Conservation (phyloP, 2,888 invertebrate genomes). For the Nipponacmea schrenckii region DNA sequence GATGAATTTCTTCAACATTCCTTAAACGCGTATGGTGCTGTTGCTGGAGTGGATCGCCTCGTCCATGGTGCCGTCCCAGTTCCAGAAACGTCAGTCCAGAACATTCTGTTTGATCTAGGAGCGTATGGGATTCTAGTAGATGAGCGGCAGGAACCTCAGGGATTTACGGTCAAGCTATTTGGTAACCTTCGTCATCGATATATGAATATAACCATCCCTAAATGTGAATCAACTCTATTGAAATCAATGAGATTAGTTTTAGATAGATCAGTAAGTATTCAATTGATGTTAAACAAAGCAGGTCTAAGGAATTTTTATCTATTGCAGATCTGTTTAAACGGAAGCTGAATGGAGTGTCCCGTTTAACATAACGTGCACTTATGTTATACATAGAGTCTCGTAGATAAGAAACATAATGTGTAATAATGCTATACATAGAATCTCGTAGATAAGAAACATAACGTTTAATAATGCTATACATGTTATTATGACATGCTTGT, state of each 20-base stretch:
- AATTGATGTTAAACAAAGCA: background rate
- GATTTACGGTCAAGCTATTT: constrained; percentile 62
- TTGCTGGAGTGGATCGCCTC: constrained; percentile 55
- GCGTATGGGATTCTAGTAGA: constrained; percentile 47
- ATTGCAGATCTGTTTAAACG: no score
- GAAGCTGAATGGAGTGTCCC: no score
- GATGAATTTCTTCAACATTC: constrained; percentile 58
- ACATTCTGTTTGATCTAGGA: constrained; percentile 58
- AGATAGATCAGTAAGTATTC: constrained; percentile 61
- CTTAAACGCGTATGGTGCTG: constrained; percentile 59
- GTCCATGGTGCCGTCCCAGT: constrained; percentile 48
- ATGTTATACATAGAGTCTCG: no score
- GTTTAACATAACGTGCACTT: no score
- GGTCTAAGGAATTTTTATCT: no score
- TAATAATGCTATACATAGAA: no score
- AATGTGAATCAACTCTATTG: constrained; percentile 59
- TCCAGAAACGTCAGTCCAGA: constrained; percentile 51
- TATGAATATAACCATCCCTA: constrained; percentile 58
- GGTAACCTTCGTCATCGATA: constrained; percentile 58
- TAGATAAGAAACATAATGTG: no score
- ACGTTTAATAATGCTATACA: no score
- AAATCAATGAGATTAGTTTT: constrained; percentile 58
- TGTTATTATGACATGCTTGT: no score
- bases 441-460: no score
- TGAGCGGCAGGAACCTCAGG: constrained; percentile 41